phyloP scores from a whole-genome alignment of 2,113 vertebrate genomes.

The Microcebus tavaratra region DNA sequence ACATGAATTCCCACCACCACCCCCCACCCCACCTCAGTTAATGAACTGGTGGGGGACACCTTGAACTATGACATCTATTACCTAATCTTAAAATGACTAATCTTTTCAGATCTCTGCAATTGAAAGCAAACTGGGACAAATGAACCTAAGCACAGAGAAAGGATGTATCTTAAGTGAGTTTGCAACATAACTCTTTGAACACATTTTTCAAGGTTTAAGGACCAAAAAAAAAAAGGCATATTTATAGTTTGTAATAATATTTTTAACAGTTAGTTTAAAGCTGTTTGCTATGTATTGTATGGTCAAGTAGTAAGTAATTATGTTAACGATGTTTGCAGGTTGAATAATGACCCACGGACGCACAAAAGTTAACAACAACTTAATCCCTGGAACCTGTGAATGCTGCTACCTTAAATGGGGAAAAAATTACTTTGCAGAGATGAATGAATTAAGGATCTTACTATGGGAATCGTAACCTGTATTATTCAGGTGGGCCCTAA shows the following conservation, averaged over 20 bases:
- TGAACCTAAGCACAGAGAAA: not conserved
- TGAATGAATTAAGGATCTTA: not conserved
- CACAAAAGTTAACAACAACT: not conserved
- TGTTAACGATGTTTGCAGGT: fast-evolving
- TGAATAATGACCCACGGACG: not conserved
- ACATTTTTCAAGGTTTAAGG: not conserved
- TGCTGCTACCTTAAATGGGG: not conserved
- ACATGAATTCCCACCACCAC: not conserved
- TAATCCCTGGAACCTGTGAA: not conserved
- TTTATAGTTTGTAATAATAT: not conserved
- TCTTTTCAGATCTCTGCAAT: not conserved
- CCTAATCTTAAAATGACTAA: not conserved
- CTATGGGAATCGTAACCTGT: not conserved
- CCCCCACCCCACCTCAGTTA: too few relatives aligned
- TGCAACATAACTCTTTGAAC: not conserved
- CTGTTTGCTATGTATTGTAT: not conserved
- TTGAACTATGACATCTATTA: not conserved
- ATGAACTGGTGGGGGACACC: not conserved
- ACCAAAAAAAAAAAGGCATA: not conserved
- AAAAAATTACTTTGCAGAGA: not conserved
- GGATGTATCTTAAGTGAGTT: not conserved
- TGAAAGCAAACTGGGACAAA: not conserved
- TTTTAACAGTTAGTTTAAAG: not conserved
- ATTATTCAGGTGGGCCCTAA: not conserved
- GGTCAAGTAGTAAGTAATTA: not conserved